Evolutionary conservation across 2,113 vertebrate species (phyloP).

Genomic region (Naja naja): DNA sequence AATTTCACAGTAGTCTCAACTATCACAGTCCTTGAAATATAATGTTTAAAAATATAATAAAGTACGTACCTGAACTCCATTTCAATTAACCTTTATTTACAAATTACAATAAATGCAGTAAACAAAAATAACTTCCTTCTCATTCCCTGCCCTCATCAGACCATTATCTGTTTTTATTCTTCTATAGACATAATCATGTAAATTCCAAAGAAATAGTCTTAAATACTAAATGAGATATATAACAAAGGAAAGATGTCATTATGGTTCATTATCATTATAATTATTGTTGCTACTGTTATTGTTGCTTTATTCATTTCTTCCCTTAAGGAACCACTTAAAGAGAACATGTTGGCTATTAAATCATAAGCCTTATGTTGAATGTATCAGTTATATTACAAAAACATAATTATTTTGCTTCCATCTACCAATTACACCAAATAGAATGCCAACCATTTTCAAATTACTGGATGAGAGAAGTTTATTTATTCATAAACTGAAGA

Average conservation of each 20-base stretch:
- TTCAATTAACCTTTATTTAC: constrained; percentile 71
- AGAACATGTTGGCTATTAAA: constrained; percentile 34
- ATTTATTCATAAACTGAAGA: constrained; percentile 19
- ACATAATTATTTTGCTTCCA: constrained; percentile 25
- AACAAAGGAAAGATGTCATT: not conserved
- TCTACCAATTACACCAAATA: constrained; percentile 28
- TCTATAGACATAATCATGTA: constrained; percentile 11
- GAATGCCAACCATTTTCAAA: constrained; percentile 35
- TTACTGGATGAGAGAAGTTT: constrained; percentile 5
- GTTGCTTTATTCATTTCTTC: constrained; percentile 28
- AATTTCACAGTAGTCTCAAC: constrained; percentile 67
- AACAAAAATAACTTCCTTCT: constrained; percentile 61
- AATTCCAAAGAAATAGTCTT: constrained; percentile 1
- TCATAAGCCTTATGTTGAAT: constrained; percentile 40
- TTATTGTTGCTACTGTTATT: not conserved
- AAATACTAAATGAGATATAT: constrained; percentile 30
- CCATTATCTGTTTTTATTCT: constrained; percentile 27
- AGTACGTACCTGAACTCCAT: constrained; percentile 63
- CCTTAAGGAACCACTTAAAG: constrained; percentile 21
- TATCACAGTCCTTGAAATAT: constrained; percentile 61
- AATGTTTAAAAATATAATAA: constrained; percentile 61
- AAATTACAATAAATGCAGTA: constrained; percentile 60
- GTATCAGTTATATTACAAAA: constrained; percentile 24
- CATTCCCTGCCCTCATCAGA: not conserved
- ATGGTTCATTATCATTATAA: constrained; percentile 10